phyloP scores from a whole-genome alignment of 2,888 invertebrate species.

The Gymnosoma rotundatum region DNA sequence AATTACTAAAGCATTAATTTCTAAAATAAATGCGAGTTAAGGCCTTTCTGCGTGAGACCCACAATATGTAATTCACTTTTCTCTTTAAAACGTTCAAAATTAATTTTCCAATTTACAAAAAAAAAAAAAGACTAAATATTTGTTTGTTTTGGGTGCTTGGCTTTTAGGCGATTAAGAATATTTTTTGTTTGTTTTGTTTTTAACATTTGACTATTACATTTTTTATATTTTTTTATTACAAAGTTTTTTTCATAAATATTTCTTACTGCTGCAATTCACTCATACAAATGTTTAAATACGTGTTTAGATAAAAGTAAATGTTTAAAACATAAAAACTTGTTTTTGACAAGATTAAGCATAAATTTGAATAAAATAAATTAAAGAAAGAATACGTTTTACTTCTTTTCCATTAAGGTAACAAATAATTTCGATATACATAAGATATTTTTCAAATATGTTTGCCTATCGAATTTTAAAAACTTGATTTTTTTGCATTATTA shows the following conservation, averaged over 20 bases:
- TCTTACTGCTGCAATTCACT: background rate
- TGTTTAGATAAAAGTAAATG: conserved; percentile 24
- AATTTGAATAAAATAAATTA: conserved; percentile 20
- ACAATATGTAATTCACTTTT: too few relatives aligned
- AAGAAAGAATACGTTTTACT: background rate
- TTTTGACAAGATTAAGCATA: conserved; percentile 38
- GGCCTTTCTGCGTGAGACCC: too few relatives aligned
- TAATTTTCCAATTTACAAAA: background rate
- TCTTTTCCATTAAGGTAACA: conserved; percentile 12
- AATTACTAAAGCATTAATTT: too few relatives aligned
- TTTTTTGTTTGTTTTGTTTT: background rate
- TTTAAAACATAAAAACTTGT: background rate
- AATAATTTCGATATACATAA: background rate
- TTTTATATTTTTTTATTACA: conserved; percentile 22
- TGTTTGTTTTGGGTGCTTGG: background rate
- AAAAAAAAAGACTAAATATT: background rate
- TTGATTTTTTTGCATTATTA: background rate
- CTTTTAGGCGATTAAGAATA: conserved; percentile 9
- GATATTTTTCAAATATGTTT: too few relatives aligned
- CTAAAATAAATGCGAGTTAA: too few relatives aligned
- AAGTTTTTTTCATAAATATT: conserved; percentile 2
- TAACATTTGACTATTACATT: conserved; percentile 19
- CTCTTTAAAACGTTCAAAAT: too few relatives aligned
- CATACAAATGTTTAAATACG: background rate
- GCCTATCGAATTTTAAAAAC: conserved; percentile 28